Conservation (phyloP, 2,888 invertebrate species). For the Calameuta pallipes region DNA sequence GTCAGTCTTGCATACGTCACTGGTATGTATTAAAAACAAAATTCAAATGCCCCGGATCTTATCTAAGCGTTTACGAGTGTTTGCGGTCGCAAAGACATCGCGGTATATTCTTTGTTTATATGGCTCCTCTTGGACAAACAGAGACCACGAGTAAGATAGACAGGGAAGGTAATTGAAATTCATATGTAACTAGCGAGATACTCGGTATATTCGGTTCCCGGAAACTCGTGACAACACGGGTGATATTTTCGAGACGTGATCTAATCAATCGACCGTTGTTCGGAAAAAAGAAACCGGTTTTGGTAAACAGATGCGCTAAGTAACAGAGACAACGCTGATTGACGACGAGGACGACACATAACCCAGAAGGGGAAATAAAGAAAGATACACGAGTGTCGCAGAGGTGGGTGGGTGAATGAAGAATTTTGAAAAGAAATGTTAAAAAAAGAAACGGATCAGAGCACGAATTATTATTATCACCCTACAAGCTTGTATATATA, state of each 20-base stretch:
- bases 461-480: too few species aligned
- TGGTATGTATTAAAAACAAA: neutral
- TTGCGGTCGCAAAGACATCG: neutral
- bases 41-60: neutral
- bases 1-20: neutral
- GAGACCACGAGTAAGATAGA: neutral
- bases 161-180: neutral
- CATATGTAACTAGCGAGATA: neutral
- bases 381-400: neutral
- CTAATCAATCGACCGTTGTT: slow-evolving; percentile 34
- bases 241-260: slow-evolving; percentile 27
- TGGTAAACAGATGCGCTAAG: slow-evolving; percentile 22
- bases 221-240: neutral
- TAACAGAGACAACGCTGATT: neutral
- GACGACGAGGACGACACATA: neutral
- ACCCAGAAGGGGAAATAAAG: neutral
- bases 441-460: too few species aligned
- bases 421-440: neutral
- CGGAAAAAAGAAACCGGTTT: slow-evolving; percentile 35
- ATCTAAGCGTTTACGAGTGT: neutral
- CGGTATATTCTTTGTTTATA: neutral
- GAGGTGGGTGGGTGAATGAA: neutral
- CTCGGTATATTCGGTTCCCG: neutral
- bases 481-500: too few species aligned
- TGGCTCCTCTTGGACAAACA: neutral